Percentiles rank a stretch among this genome's conserved stretches.
These are phyloP conservation scores for Drosophila quadrilineata DNA, from an alignment of 1,140 invertebrate species.

Conservation along the genomic window DNA sequence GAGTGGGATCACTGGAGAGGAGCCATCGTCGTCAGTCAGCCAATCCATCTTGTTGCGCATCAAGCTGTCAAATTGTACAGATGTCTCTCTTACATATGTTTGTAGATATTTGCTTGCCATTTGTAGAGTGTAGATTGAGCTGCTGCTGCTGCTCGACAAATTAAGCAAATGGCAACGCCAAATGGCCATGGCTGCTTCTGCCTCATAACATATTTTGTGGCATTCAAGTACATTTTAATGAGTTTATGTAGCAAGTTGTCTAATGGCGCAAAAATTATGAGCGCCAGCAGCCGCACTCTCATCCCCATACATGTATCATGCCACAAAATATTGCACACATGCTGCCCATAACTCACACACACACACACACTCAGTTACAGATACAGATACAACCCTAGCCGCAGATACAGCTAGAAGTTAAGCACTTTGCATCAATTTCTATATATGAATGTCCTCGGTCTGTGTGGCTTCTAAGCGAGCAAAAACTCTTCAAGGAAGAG, in stretches of 20 bases:
- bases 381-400: slow-evolving; percentile 26
- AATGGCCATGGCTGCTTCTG: slow-evolving; percentile 19
- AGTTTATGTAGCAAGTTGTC: slow-evolving; percentile 71
- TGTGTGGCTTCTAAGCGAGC: no score
- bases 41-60: slow-evolving; percentile 71
- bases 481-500: slow-evolving; percentile 33
- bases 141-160: slow-evolving; percentile 67
- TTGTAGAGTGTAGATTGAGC: no score
- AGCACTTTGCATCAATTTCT: slow-evolving; percentile 67
- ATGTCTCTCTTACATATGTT: no score
- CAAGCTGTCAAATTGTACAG: slow-evolving; percentile 65
- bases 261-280: slow-evolving; percentile 78
- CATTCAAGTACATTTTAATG: slow-evolving; percentile 77
- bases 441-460: neutral
- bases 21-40: slow-evolving; percentile 36
- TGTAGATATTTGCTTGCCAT: no score
- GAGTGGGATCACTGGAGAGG: no score
- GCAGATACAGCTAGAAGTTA: slow-evolving; percentile 17
- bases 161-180: slow-evolving; percentile 60
- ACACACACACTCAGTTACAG: slow-evolving; percentile 12
- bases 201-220: slow-evolving; percentile 52
- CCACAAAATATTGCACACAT: slow-evolving; percentile 20
- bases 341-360: slow-evolving; percentile 31
- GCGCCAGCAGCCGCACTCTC: no score
- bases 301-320: no score